phyloP scores from a whole-genome alignment of 92 coral and sea anemone species.

The Bergia puertoricense region DNA sequence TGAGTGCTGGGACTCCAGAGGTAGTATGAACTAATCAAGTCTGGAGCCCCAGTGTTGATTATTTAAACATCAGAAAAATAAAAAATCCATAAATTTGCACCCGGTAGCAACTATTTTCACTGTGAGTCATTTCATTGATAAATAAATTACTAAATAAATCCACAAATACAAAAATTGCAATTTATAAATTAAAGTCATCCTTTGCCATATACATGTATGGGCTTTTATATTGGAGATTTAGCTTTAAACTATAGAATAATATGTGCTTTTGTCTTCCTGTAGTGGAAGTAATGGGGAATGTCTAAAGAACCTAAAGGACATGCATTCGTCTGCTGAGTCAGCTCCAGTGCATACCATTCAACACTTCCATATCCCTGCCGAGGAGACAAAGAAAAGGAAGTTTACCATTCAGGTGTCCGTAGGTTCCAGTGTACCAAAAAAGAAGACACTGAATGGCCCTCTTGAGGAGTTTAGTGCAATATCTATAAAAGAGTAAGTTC shows the following conservation, averaged over 20 bases:
- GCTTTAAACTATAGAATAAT: neutral
- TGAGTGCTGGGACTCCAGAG: no score
- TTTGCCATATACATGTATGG: no score
- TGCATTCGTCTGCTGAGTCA: constrained; percentile 41
- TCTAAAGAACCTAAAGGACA: constrained; percentile 47
- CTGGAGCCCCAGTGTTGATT: no score
- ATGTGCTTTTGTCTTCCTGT: constrained; percentile 4
- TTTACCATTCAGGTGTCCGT: constrained; percentile 60
- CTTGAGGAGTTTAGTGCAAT: constrained; percentile 60
- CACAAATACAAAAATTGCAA: no score
- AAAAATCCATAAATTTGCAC: no score
- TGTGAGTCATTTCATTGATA: no score
- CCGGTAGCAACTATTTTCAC: no score
- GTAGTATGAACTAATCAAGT: no score
- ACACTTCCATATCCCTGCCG: constrained; percentile 62
- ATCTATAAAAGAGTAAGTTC: constrained; percentile 70
- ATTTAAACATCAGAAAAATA: no score
- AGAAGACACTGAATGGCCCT: constrained; percentile 17
- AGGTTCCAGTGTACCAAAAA: constrained; percentile 32
- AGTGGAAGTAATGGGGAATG: constrained; percentile 55
- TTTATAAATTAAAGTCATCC: no score
- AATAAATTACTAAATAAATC: no score
- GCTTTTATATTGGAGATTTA: no score
- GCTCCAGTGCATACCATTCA: constrained; percentile 63
- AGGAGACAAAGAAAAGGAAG: constrained; percentile 45